phyloP scores from a whole-genome alignment of 2,797 vertebrate species.

The Bradypus variegatus region DNA sequence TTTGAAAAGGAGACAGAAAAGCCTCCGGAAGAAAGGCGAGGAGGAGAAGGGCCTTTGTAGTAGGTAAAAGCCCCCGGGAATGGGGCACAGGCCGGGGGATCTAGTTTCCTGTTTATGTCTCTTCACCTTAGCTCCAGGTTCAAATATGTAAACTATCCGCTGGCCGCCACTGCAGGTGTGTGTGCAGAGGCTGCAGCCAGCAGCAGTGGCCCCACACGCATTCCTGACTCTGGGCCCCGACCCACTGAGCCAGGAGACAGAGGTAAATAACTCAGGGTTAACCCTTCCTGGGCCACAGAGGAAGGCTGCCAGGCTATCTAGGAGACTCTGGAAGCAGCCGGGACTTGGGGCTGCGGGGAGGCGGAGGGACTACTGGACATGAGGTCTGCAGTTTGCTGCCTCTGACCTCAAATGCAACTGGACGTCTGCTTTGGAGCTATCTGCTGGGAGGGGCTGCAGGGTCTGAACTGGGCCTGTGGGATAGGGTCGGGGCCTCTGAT shows the following conservation, averaged over 20 bases:
- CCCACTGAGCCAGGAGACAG: conserved; percentile 68
- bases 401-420: not conserved
- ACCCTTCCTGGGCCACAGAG: conserved; percentile 69
- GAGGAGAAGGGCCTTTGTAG: conserved; percentile 59
- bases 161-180: conserved; percentile 75
- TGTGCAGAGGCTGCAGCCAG: conserved; percentile 57
- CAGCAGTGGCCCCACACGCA: conserved; percentile 66
- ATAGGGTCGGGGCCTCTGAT: not conserved
- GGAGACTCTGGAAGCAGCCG: not conserved
- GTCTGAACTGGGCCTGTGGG: not conserved
- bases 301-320: not conserved
- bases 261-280: conserved; percentile 73
- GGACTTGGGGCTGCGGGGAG: not conserved
- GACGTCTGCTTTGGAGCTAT: not conserved
- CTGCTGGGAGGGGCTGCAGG: not conserved
- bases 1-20: conserved; percentile 57
- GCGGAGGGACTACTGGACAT: not conserved
- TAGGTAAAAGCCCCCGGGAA: conserved; percentile 58
- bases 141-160: conserved; percentile 77
- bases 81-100: conserved; percentile 62
- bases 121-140: conserved; percentile 72
- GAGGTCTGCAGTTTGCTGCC: not conserved
- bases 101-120: conserved; percentile 75
- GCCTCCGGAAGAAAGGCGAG: conserved; percentile 37
- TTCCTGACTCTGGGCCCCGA: conserved; percentile 74